These are phyloP conservation scores for Pandemis corylana DNA, from an alignment of 2,888 invertebrate species.

Conservation along the genomic window DNA sequence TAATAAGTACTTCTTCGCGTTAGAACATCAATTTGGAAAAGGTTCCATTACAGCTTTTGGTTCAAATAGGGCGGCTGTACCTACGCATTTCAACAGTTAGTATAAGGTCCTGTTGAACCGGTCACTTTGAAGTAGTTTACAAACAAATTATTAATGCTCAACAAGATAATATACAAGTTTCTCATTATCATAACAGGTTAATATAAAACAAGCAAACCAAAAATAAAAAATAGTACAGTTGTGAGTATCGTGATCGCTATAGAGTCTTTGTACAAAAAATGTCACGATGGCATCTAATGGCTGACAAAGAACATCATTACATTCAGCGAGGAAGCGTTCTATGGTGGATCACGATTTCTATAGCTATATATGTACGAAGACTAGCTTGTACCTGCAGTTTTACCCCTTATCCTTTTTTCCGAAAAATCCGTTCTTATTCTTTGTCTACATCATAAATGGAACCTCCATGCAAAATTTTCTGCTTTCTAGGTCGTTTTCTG, in stretches of 20 bases:
- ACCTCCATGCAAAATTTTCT: no score
- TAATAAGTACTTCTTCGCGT: no score
- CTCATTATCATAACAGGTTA: slow-evolving; percentile 1
- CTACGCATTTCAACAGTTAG: neutral
- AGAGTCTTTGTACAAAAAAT: neutral
- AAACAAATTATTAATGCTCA: neutral
- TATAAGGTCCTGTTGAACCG: neutral
- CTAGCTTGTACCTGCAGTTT: no score
- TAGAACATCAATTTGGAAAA: neutral
- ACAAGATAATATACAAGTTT: neutral
- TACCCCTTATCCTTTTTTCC: no score
- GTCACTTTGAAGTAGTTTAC: slow-evolving; percentile 1
- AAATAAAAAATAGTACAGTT: neutral
- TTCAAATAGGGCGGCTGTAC: neutral
- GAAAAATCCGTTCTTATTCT: no score
- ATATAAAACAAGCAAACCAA: neutral
- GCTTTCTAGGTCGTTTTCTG: no score
- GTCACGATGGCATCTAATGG: neutral
- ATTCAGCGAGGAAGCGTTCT: neutral
- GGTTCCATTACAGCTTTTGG: neutral
- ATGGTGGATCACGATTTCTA: neutral
- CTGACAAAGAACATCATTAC: neutral
- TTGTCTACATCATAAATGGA: no score
- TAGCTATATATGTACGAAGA: no score
- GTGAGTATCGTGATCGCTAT: neutral